Evolutionary conservation across 2,888 invertebrate species (phyloP).

Genomic region (Cephus spinipes): DNA sequence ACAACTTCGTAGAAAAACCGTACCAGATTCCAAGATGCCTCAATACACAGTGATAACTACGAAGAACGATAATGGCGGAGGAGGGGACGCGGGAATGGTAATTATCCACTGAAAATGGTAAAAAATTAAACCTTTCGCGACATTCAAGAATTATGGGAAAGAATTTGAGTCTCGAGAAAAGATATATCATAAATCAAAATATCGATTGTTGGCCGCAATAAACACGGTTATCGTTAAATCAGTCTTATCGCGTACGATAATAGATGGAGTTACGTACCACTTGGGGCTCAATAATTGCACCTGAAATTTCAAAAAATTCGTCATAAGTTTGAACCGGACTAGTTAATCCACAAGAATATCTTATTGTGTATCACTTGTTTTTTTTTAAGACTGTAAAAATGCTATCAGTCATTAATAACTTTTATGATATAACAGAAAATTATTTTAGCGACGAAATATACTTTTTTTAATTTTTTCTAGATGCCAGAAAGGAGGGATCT

Average conservation of each 20-base stretch:
- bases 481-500: slow-evolving; percentile 34
- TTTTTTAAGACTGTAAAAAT: background rate
- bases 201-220: background rate
- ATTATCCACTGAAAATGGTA: slow-evolving; percentile 10
- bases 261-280: background rate
- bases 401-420: background rate
- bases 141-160: background rate
- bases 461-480: slow-evolving; percentile 20
- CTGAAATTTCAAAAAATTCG: slow-evolving; percentile 1
- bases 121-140: background rate
- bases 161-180: too few species aligned
- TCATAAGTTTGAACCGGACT: too few species aligned
- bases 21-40: slow-evolving; percentile 21
- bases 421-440: background rate
- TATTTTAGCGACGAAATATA: background rate
- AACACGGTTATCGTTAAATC: background rate
- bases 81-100: slow-evolving; percentile 31
- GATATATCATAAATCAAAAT: background rate
- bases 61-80: slow-evolving; percentile 12
- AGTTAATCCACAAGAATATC: too few species aligned
- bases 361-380: too few species aligned
- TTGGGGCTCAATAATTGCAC: background rate
- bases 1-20: slow-evolving; percentile 32
- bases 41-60: slow-evolving; percentile 34
- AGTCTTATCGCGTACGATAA: background rate